Base-by-base conservation (phyloP, 2,888 invertebrate genomes). In the Linnaemya vulpina region DNA sequence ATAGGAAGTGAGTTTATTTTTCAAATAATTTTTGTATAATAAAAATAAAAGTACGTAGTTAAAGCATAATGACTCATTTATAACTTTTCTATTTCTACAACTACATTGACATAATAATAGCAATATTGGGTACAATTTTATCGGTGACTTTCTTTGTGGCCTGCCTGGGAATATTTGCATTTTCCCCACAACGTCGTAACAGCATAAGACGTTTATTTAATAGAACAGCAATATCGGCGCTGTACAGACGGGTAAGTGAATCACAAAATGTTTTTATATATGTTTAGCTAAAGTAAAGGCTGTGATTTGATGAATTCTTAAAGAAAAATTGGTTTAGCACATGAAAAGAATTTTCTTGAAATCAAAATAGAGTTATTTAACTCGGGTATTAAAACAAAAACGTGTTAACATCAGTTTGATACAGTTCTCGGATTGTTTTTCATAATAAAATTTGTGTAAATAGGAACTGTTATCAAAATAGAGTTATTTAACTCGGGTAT, bases 221-320 rank as follows among this genome's bases (percentile, higher is more conserved):
- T 20, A 88, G 90, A 74, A 90, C 89, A 80, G 87, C 87, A 51
- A 88, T 91, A 20, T 88, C 90, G 70, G 92, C 91, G 4, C 87
- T 90, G 62, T 92, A 92, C 87, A 90, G 91, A 65, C 88, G 91
- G 88, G 92, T 91, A 89, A 86, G 87, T 83, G 25, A 13, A 53
- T 58, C 22, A 49, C n/a, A 35, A 71, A 63, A 46, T 20, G 11
- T 58, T 30, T 49, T n/a, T 17, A 30, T 30, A 5, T 30, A 30
- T 30, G n/a, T n/a, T n/a, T n/a, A n/a, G n/a, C n/a, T n/a, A n/a
- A n/a, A n/a, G n/a, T n/a, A n/a, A n/a, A n/a, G n/a, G n/a, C n/a
- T n/a, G n/a, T n/a, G n/a, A n/a, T n/a, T n/a, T n/a, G n/a, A n/a
- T n/a, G n/a, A n/a, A n/a, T n/a, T n/a, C n/a, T n/a, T n/a, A n/a